These are phyloP conservation scores for Erinaceus europaeus DNA, from an alignment of 2,113 vertebrate genomes.

Conservation along the genomic window DNA sequence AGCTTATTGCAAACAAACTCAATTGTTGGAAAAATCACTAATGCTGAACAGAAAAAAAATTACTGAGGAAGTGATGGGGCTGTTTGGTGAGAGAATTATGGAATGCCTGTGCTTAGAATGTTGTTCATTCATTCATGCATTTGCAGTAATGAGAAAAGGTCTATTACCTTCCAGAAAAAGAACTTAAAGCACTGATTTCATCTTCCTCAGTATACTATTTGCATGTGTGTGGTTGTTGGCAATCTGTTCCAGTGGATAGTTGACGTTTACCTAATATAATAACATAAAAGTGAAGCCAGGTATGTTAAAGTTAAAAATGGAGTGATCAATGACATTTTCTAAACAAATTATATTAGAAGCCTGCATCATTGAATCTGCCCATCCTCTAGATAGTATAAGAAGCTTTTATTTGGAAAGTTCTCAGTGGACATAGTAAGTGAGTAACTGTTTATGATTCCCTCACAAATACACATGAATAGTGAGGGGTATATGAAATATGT, in stretches of 20 bases:
- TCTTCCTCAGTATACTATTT: not conserved
- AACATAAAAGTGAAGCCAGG: constrained; percentile 30
- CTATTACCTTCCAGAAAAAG: constrained; percentile 34
- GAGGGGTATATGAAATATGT: not conserved
- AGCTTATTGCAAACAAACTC: constrained; percentile 59
- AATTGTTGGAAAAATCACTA: constrained; percentile 60
- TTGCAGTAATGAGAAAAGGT: constrained; percentile 53
- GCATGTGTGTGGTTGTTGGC: not conserved
- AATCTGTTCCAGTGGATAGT: constrained; percentile 35
- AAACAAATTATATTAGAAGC: constrained; percentile 1
- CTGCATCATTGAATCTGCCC: not conserved
- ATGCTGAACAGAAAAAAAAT: constrained; percentile 22
- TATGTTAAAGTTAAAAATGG: constrained; percentile 13
- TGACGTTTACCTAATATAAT: constrained; percentile 16
- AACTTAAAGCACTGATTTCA: not conserved
- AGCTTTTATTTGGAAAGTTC: not conserved
- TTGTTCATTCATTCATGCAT: constrained; percentile 40
- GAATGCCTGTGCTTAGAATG: not conserved
- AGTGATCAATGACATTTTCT: not conserved
- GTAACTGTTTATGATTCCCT: not conserved
- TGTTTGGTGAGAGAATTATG: constrained; percentile 46
- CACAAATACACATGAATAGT: not conserved
- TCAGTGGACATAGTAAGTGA: not conserved
- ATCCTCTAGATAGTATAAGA: constrained; percentile 4
- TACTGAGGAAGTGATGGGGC: not conserved